These are phyloP conservation scores for Suricata suricatta DNA, from an alignment of 2,113 vertebrate species.

Conservation along the genomic window DNA sequence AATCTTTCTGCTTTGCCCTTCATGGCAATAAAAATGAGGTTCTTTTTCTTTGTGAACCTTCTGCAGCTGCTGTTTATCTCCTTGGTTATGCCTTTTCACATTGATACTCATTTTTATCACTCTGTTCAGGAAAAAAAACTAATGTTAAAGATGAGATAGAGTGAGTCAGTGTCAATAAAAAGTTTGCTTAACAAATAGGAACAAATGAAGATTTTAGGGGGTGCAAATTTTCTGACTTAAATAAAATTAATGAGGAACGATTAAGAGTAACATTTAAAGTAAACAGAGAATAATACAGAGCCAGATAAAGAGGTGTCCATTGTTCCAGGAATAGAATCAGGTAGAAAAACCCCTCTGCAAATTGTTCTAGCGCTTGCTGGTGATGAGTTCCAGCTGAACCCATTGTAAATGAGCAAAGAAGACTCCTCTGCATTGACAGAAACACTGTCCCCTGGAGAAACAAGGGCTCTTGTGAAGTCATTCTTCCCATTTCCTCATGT, in stretches of 20 bases:
- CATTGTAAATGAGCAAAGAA: background rate
- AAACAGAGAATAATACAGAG: background rate
- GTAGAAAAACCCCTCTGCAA: background rate
- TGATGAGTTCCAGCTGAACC: background rate
- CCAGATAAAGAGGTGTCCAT: background rate
- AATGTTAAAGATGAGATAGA: background rate
- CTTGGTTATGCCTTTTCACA: background rate
- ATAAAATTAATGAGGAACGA: background rate
- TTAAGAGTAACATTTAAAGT: background rate
- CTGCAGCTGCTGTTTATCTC: background rate
- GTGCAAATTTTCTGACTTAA: background rate
- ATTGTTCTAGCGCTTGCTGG: background rate
- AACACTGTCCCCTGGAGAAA: background rate
- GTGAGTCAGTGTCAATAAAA: background rate
- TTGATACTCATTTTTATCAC: background rate
- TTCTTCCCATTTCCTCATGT: background rate
- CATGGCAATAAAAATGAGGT: background rate
- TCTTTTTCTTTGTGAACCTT: background rate
- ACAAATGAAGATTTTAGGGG: background rate
- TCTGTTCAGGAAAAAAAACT: background rate
- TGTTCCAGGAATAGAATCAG: background rate
- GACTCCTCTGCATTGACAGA: background rate
- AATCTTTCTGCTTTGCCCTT: background rate
- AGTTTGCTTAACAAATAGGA: background rate
- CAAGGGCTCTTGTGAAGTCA: background rate